Base-by-base conservation (phyloP, 2,797 vertebrate species). In the Scolopax rusticola region DNA sequence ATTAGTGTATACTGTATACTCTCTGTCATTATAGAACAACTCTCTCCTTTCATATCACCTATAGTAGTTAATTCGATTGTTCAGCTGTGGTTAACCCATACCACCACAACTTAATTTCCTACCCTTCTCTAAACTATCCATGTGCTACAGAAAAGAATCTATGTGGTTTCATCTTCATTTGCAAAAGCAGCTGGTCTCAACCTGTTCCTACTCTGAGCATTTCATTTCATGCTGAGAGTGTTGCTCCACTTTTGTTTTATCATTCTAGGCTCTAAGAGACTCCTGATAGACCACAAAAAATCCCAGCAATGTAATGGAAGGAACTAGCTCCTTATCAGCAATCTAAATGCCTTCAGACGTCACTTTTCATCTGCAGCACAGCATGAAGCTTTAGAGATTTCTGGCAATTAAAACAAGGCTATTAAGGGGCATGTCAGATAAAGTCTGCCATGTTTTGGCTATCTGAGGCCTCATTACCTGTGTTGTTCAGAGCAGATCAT, bases 361-460 rank as follows among this genome's bases (percentile, higher is more conserved):
- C 93, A 90, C 59, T 33, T 91, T 88, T 76, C 4, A 2, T 93
- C 80, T 67, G 54, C 47, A 87, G 43, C 59, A 32, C 54, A 82
- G 89, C 54, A 82, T 2, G 25, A 69, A 51, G 30, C 63, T 95
- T 91, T 60, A 56, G 67, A 93, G 87, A 81, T 61, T 89, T 91
- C 79, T 92, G 50, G 83, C 77, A 96, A 91, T 91, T 95, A 95
- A 90, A 95, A 73, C 87, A 91, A 20, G 63, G 54, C 65, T 53
- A 8, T 91, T 95, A 90, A 78, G 50, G 60, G 59, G 28, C 40
- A 69, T 41, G 36, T 45, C 43, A 90, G 93, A 88, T 91, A 79
- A 93, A 67, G 82, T 57, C 61, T 76, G 68, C 64, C 41, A 32
- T 38, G 53, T 78, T 73, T 93, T 43, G 6, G 2, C 30, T 95